phyloP scores from a whole-genome alignment of 2,888 invertebrate species.

The Calameuta idolon region DNA sequence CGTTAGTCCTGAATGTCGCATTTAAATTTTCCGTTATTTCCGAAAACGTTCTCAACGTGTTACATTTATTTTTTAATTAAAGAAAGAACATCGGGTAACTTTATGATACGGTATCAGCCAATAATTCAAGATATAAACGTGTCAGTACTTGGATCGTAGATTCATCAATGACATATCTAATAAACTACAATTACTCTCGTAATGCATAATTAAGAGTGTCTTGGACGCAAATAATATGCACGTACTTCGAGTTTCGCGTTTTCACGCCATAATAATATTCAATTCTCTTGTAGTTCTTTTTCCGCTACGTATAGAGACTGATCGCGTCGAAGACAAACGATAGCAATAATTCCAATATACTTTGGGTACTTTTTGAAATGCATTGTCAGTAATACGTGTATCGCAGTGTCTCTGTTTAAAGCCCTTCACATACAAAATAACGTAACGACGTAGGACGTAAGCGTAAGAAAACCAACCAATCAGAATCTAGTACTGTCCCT shows the following conservation, averaged over 20 bases:
- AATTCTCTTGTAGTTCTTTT: background rate
- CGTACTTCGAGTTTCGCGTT: background rate
- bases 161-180: background rate
- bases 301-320: background rate
- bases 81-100: background rate
- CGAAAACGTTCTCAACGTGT: background rate
- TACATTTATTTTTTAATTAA: background rate
- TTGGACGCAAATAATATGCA: background rate
- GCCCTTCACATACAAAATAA: no score
- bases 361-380: background rate
- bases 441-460: no score
- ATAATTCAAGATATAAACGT: background rate
- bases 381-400: background rate
- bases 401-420: background rate
- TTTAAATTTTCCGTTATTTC: background rate
- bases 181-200: background rate
- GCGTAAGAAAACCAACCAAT: no score
- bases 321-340: background rate
- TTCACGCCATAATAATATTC: background rate
- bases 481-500: no score
- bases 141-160: background rate
- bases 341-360: background rate
- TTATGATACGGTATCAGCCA: background rate
- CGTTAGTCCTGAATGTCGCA: background rate
- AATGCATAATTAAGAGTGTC: background rate